These are phyloP conservation scores for Hippocampus kuda DNA, from an alignment of 2,797 vertebrate species.

Conservation along the genomic window DNA sequence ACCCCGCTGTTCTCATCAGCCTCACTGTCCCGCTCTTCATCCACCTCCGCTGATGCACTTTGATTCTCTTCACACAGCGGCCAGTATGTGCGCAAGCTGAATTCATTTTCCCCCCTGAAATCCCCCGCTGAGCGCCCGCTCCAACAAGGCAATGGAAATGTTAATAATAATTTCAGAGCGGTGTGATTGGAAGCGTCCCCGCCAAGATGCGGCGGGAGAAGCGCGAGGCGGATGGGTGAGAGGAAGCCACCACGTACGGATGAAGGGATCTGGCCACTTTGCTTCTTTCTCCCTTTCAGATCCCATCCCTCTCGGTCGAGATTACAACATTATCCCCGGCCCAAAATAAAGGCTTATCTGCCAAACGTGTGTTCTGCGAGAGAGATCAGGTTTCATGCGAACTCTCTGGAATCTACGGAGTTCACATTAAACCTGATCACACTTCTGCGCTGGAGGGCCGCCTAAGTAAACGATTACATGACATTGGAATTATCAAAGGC, in stretches of 20 bases:
- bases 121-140: slow-evolving; percentile 14
- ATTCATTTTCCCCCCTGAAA: slow-evolving; percentile 31
- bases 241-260: slow-evolving; percentile 8
- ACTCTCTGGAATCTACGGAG: background rate
- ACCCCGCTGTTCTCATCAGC: slow-evolving; percentile 49
- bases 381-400: slow-evolving; percentile 17
- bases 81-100: slow-evolving; percentile 22
- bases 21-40: slow-evolving; percentile 31
- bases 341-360: slow-evolving; percentile 47
- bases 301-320: slow-evolving; percentile 41
- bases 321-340: slow-evolving; percentile 43
- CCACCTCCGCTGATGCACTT: slow-evolving; percentile 34
- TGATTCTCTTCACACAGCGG: slow-evolving; percentile 16
- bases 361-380: slow-evolving; percentile 17
- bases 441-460: background rate
- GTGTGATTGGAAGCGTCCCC: slow-evolving; percentile 52
- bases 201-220: slow-evolving; percentile 27
- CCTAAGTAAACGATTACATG: background rate
- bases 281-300: slow-evolving; percentile 55
- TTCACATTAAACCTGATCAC: background rate
- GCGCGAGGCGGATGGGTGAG: slow-evolving; percentile 27
- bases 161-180: slow-evolving; percentile 59
- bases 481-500: background rate
- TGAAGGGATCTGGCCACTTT: slow-evolving; percentile 47
- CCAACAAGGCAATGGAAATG: slow-evolving; percentile 23